Base-by-base conservation (phyloP, 1,140 invertebrate species). In the Drosophila novamexicana region DNA sequence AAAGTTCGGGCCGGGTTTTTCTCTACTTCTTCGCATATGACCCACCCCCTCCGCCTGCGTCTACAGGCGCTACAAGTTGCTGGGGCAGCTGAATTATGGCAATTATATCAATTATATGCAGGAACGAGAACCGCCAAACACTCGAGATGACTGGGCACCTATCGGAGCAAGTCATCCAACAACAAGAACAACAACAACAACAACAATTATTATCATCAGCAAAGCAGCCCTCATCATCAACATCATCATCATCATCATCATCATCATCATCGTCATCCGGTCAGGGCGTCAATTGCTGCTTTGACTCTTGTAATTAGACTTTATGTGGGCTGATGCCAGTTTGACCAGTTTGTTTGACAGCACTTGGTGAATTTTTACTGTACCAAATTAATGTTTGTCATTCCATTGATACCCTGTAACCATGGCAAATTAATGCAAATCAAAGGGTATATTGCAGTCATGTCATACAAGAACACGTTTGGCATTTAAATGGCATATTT, bases 61-160 rank as follows among this genome's bases (percentile, higher is more conserved):
- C 22, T 4, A 4, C 22, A 29, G 3, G 22, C 7, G 42, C 7
- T 45, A 16, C 3, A 16, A 45, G 42, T 16, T 45, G 7, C 16
- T 14, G 3, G 1, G 1, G 10, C 34, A 65, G 75, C 61, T 39
- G 54, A 77, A 74, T 89, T 54, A 69, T 62, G 65, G 63, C 80
- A 89, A 89, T 90, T 89, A 84, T 75, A 63, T 81, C 77, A 88
- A 88, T 90, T 88, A 79, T 79, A 70, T 53, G 68, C 53, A 54
- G 36, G 32, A 53, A 36, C 37, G 40, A 59, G 10, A 56, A 22
- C 3, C 22, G 22, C 1, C 7, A 29, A 6, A 36, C 12, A 49
- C 39, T 29, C 22, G 4, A 29, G 4, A 45, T 36, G 40, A 49
- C 44, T 34, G 34, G 12, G 62, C 44, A 10, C 18, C 6, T 40